Base-by-base conservation (phyloP, 2,797 vertebrate species). In the Catharus ustulatus region DNA sequence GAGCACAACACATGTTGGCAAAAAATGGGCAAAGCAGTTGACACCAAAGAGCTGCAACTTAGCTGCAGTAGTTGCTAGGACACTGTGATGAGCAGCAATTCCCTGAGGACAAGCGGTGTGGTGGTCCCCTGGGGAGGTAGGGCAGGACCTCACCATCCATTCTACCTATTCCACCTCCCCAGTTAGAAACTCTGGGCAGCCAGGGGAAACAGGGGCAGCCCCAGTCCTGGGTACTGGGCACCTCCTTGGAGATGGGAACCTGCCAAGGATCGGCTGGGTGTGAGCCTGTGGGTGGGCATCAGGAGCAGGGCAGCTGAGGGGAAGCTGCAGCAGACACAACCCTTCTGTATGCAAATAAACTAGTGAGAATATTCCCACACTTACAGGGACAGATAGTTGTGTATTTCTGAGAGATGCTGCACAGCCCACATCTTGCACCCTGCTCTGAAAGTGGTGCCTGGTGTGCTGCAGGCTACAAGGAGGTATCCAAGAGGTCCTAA, bases 1-100 rank as follows among this genome's bases (percentile, higher is more conserved):
- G 8, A 74, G 54, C 6, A 63, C 6, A 38, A n/a, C 8, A 13
- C 0, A 0, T 30, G 8, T 27, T 43, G 19, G 78, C 54, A 73
- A 72, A 46, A 75, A 90, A 72, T 0, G 6, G 16, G 32, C n/a
- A 57, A 72, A 72, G n/a, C 9, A 30, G 8, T 18, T 90, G 26
- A 20, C 26, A 32, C 24, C n/a, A 46, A 85, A 77, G 48, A 48
- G 6, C 24, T 72, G 34, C 11, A 26, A 29, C 19, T 69, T 40
- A 54, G 51, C 27, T 69, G 12, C 34, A 46, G 40, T 10, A 13
- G 9, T 27, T 58, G 8, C 30, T 45, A 59, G 32, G 38, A 38
- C 38, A 24, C 6, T 30, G 8, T 23, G 32, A 38, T 18, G 51
- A 85, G 7, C 1, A 1, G 4, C 5, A 30, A 3, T 36, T 74